Percentiles rank a stretch among this genome's conserved stretches.
Evolutionary conservation across 2,888 invertebrate genomes (phyloP).

Genomic region (Eupeodes luniger): DNA sequence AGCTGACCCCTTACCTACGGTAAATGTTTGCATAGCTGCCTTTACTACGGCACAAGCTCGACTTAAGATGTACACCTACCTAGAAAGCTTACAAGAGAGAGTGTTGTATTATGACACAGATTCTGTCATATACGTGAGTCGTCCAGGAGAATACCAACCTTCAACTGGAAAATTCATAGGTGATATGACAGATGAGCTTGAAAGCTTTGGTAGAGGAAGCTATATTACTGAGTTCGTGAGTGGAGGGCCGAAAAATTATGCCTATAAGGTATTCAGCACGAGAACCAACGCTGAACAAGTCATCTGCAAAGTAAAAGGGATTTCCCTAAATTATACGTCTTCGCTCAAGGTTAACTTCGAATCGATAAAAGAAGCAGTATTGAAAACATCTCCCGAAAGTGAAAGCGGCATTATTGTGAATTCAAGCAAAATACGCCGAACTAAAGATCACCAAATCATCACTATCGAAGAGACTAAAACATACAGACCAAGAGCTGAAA

Average conservation of each 20-base stretch:
- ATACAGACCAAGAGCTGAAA: neutral
- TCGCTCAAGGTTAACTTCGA: too few species aligned
- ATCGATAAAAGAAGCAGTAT: too few species aligned
- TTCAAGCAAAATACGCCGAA: too few species aligned
- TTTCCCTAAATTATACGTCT: too few species aligned
- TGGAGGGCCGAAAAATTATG: neutral
- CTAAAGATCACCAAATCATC: too few species aligned
- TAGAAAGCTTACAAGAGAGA: conserved; percentile 73
- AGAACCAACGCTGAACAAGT: neutral
- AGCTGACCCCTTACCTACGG: neutral
- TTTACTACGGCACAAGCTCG: conserved; percentile 81
- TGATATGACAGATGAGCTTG: neutral
- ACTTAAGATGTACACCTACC: conserved; percentile 79
- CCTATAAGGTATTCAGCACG: neutral
- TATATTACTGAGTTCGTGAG: neutral
- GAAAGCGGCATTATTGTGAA: too few species aligned
- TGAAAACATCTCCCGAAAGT: too few species aligned
- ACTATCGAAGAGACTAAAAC: too few species aligned
- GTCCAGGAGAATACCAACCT: neutral
- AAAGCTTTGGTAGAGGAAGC: neutral
- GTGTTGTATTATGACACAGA: neutral
- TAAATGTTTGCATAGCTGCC: conserved; percentile 71
- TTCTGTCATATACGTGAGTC: neutral
- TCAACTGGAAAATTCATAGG: neutral
- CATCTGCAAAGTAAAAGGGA: too few species aligned